Evolutionary conservation across 2,113 vertebrate species (phyloP).

Genomic region (Xerus inauris): DNA sequence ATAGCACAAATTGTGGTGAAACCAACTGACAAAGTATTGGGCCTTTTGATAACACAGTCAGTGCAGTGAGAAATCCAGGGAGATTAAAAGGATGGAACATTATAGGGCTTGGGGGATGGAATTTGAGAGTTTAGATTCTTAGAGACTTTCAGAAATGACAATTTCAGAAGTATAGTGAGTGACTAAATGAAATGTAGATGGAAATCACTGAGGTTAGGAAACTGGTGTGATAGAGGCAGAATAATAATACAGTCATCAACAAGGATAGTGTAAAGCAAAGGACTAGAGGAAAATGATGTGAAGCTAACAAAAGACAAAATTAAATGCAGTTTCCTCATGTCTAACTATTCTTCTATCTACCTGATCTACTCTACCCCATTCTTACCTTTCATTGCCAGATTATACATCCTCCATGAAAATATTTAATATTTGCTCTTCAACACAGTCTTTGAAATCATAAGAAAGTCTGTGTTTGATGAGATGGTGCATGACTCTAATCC

Average conservation of each 20-base stretch:
- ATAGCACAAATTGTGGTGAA: neutral
- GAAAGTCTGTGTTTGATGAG: neutral
- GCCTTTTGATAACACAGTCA: slow-evolving; percentile 25
- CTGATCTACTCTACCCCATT: neutral
- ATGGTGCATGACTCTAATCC: too few relatives aligned
- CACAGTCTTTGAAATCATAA: slow-evolving; percentile 13
- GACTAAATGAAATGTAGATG: slow-evolving; percentile 27
- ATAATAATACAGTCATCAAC: slow-evolving; percentile 29
- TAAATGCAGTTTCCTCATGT: slow-evolving; percentile 9
- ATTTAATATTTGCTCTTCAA: slow-evolving; percentile 35
- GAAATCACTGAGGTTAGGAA: neutral
- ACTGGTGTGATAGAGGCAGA: neutral
- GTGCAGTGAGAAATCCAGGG: neutral
- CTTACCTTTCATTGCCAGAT: slow-evolving; percentile 21
- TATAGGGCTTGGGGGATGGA: neutral
- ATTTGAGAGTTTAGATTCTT: slow-evolving; percentile 16
- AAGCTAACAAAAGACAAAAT: slow-evolving; percentile 11
- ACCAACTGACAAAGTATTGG: neutral
- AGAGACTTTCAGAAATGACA: slow-evolving; percentile 31
- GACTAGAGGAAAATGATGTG: slow-evolving; percentile 5
- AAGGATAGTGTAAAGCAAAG: slow-evolving; percentile 18
- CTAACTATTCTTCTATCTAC: neutral
- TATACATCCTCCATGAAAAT: neutral
- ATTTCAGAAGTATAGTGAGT: slow-evolving; percentile 42
- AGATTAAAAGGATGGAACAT: neutral